Evolutionary conservation across 2,113 vertebrate species (phyloP).

Genomic region (Cynoglossus semilaevis): DNA sequence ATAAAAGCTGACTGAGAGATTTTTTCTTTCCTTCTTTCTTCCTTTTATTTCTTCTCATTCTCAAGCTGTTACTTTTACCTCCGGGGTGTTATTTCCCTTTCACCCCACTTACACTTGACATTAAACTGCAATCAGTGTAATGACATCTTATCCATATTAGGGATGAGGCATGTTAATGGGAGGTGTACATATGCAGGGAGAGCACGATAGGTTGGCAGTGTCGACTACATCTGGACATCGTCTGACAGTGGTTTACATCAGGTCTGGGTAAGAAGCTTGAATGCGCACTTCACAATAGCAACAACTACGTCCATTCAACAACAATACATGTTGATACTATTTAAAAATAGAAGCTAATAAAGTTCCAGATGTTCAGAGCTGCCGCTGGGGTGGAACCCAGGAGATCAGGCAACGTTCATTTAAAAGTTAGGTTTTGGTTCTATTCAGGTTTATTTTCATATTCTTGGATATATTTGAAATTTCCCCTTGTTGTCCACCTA

Average conservation of each 20-base stretch:
- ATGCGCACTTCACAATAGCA: neutral
- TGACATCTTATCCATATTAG: neutral
- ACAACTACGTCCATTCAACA: too few species aligned
- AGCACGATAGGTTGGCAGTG: neutral
- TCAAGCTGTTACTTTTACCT: neutral
- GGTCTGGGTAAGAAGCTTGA: slow-evolving; percentile 6
- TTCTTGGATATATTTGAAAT: too few species aligned
- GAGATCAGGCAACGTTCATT: too few species aligned
- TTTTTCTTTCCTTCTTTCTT: slow-evolving; percentile 9
- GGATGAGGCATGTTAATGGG: neutral
- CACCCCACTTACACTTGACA: slow-evolving; percentile 13
- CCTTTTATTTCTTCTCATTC: neutral
- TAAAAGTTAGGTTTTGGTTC: too few species aligned
- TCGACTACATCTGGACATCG: slow-evolving; percentile 17
- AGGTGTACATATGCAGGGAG: slow-evolving; percentile 14
- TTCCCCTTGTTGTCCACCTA: too few species aligned
- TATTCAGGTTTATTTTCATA: too few species aligned
- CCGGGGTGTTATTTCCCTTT: neutral
- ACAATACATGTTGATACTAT: too few species aligned
- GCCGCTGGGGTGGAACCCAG: too few species aligned
- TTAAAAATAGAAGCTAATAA: too few species aligned
- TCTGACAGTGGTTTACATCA: slow-evolving; percentile 6
- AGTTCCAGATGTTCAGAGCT: too few species aligned
- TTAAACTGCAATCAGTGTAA: slow-evolving; percentile 3
- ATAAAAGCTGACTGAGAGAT: slow-evolving; percentile 36